Evolutionary conservation across 2,797 vertebrate genomes (phyloP), one percentile per base, ranked within the genome.

Genomic region (Poecilia wingei): DNA sequence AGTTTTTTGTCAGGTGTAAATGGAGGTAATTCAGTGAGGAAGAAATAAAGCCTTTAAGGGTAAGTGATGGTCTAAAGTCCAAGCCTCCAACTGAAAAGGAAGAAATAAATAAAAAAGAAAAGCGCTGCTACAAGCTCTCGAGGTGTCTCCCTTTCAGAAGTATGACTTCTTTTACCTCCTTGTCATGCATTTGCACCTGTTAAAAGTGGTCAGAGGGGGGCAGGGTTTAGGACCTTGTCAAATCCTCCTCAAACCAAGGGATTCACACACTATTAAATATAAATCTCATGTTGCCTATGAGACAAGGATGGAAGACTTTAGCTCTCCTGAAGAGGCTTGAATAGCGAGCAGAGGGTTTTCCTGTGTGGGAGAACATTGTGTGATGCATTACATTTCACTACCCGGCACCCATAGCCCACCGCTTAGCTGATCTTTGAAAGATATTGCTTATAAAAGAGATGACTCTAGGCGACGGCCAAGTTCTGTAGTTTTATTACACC

Each of bases 401-500:
- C 89, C 85, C 88, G 78, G 87, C 89, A 94, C 92, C 90, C 89
- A 92, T 92, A 94, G 95, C 92, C 95, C 92, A 95, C 96, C 95
- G 94, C 95, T 98, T 97, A 97, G 95, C 95, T 92, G 94, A 95
- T 95, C 95, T 94, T 94, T 92, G 96, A 96, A 96, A 97, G 97
- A 97, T 96, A 97, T 96, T 96, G 96, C 97, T 98, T 97, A 97
- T 93, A 97, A 97, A 96, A 96, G 95, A 95, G 96, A 97, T 96
- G 96, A 96, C 96, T 97, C 95, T 95, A 95, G 95, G 96, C 96
- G 92, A 96, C 94, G 94, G 96, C 95, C 94, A 96, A 97, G 95
- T 97, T 96, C 93, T 96, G 96, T 96, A 95, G 95, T 96, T 97
- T 98, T 98, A 98, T 97, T 97, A 97, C 46, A 87, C 97, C 97